A percentile compares a stretch with the other conserved stretches of the same genome.
Evolutionary conservation across 1,140 invertebrate genomes (phyloP).

Genomic region (Drosophila pseudoobscura): DNA sequence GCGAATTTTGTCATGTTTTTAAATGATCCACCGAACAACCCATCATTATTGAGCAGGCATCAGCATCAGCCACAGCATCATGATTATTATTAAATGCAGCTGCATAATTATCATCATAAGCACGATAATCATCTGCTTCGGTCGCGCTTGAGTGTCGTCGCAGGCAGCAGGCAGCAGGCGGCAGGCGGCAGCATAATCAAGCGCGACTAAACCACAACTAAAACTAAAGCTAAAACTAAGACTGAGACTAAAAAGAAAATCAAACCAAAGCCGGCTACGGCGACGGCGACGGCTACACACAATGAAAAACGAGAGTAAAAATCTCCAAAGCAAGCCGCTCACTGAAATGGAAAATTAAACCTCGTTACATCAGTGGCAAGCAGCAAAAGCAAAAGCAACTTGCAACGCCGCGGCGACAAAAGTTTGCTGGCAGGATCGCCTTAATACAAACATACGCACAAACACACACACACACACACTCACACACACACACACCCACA

Average conservation of each 20-base stretch:
- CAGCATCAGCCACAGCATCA: constrained; percentile 36
- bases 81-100: constrained; percentile 51
- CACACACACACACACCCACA: constrained; percentile 1
- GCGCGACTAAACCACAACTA: constrained; percentile 61
- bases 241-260: constrained; percentile 41
- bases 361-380: constrained; percentile 77
- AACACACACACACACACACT: constrained; percentile 5
- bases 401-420: constrained; percentile 53
- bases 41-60: constrained; percentile 13
- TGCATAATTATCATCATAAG: constrained; percentile 64
- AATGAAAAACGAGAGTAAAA: constrained; percentile 82
- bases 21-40: constrained; percentile 34
- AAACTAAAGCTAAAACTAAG: constrained; percentile 25
- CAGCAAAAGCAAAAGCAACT: constrained; percentile 37
- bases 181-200: constrained; percentile 61
- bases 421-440: constrained; percentile 62
- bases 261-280: constrained; percentile 12
- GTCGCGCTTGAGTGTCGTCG: constrained; percentile 60
- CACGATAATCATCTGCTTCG: constrained; percentile 59
- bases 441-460: constrained; percentile 18
- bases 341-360: constrained; percentile 83
- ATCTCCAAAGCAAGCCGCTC: constrained; percentile 73
- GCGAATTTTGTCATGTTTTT: constrained; percentile 62
- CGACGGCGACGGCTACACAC: constrained; percentile 44
- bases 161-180: constrained; percentile 22